Conservation (phyloP, 2,888 invertebrate species). For the Spisula solida region DNA sequence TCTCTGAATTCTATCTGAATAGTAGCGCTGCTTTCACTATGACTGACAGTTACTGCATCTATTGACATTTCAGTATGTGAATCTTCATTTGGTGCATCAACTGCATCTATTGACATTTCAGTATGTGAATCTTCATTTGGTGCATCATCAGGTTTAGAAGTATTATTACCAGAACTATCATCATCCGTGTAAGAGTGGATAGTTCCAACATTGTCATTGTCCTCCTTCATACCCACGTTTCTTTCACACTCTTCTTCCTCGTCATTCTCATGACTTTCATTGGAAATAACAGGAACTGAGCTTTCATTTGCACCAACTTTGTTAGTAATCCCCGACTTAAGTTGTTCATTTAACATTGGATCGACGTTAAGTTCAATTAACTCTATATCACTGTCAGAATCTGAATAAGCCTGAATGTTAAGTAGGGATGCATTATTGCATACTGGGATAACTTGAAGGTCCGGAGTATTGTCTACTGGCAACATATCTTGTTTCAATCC, state of each 20-base stretch:
- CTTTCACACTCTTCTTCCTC: background rate
- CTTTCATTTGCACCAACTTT: no score
- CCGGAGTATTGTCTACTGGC: background rate
- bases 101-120: background rate
- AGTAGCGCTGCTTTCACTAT: background rate
- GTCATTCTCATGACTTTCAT: background rate
- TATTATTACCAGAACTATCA: background rate
- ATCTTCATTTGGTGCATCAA: background rate
- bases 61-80: background rate
- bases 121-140: background rate
- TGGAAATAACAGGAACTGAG: background rate
- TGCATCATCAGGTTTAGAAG: background rate
- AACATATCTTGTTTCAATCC: background rate
- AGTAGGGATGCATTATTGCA: background rate
- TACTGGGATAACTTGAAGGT: background rate
- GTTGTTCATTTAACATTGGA: no score
- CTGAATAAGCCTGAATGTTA: background rate
- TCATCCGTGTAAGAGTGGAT: background rate
- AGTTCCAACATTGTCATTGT: background rate
- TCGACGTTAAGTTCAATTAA: background rate
- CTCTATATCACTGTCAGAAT: slow-evolving; percentile 4
- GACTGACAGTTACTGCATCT: background rate
- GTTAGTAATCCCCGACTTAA: no score
- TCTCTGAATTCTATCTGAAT: background rate
- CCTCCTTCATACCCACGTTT: background rate